A percentile compares a stretch with the other conserved stretches of the same genome.
Evolutionary conservation across 2,888 invertebrate species (phyloP).

Genomic region (Conops quadrifasciatus): DNA sequence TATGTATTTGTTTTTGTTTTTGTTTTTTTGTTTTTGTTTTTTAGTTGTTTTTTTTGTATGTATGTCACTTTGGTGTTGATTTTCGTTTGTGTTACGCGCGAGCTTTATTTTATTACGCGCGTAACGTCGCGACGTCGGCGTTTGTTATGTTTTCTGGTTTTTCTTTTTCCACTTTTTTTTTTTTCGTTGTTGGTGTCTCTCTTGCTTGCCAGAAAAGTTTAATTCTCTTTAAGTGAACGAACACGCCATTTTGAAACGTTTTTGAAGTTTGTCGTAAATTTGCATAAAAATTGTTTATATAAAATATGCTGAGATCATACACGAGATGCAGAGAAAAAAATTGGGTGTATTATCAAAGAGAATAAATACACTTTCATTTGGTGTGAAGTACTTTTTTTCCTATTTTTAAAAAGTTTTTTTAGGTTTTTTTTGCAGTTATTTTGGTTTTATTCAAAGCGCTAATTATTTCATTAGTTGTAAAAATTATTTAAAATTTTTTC

Average conservation of each 20-base stretch:
- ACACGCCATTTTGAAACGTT: conserved; percentile 58
- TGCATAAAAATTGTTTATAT: conserved; percentile 27
- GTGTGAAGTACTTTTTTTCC: background rate
- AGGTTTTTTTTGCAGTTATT: background rate
- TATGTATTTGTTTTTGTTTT: conserved; percentile 2
- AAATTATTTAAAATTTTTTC: no score
- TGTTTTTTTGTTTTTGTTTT: conserved; percentile 2
- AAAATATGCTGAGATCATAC: background rate
- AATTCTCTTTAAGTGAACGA: conserved; percentile 60
- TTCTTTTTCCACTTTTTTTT: background rate
- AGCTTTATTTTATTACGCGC: background rate
- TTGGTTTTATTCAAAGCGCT: background rate
- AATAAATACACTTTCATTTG: background rate
- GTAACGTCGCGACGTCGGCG: no score
- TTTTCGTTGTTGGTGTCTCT: conserved; percentile 9
- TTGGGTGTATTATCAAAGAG: background rate
- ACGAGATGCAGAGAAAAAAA: background rate
- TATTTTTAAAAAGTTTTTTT: background rate
- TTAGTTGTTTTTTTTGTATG: background rate
- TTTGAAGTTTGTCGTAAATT: conserved; percentile 50
- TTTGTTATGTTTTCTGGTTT: background rate
- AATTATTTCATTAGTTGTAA: no score
- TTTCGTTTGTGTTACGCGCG: background rate
- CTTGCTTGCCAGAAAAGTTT: conserved; percentile 49
- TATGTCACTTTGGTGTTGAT: background rate